Percentiles rank a stretch among this genome's conserved stretches.
These are phyloP conservation scores for Microcebus griseorufus DNA, from an alignment of 2,113 vertebrate genomes.

Conservation along the genomic window DNA sequence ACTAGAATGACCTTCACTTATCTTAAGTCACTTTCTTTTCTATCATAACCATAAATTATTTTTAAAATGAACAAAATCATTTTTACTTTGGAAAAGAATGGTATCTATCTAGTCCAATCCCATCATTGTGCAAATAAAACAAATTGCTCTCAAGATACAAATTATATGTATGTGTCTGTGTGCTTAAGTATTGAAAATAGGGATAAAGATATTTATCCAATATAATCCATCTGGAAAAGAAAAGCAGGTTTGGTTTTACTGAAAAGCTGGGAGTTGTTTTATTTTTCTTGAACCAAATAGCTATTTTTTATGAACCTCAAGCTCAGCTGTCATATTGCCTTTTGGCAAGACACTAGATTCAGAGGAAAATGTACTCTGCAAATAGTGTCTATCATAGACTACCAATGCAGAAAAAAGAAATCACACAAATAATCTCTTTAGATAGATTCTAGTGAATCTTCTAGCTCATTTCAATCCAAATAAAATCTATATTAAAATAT, in stretches of 20 bases:
- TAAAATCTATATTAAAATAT: slow-evolving; percentile 78
- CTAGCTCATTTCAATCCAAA: slow-evolving; percentile 66
- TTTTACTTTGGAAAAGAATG: not conserved
- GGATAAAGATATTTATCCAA: slow-evolving; percentile 8
- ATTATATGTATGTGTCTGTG: not conserved
- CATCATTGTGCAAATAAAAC: not conserved
- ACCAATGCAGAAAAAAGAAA: slow-evolving; percentile 6
- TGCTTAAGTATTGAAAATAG: not conserved
- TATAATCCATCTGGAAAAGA: not conserved
- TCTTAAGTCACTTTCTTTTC: not conserved
- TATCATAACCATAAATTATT: not conserved
- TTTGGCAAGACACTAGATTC: slow-evolving; percentile 35
- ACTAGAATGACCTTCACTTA: not conserved
- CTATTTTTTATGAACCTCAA: slow-evolving; percentile 50
- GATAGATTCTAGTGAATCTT: slow-evolving; percentile 39
- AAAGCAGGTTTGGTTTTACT: slow-evolving; percentile 32
- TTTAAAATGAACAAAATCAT: not conserved
- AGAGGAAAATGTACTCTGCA: not conserved
- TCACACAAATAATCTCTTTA: slow-evolving; percentile 6
- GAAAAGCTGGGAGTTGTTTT: slow-evolving; percentile 17
- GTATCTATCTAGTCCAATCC: not conserved
- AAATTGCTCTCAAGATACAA: not conserved
- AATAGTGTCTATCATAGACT: slow-evolving; percentile 17
- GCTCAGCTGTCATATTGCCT: slow-evolving; percentile 55
- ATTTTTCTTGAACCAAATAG: slow-evolving; percentile 41